A percentile compares a stretch with the other conserved stretches of the same genome.
Conservation (phyloP, 2,888 invertebrate species). For the Pegoplata infirma region DNA sequence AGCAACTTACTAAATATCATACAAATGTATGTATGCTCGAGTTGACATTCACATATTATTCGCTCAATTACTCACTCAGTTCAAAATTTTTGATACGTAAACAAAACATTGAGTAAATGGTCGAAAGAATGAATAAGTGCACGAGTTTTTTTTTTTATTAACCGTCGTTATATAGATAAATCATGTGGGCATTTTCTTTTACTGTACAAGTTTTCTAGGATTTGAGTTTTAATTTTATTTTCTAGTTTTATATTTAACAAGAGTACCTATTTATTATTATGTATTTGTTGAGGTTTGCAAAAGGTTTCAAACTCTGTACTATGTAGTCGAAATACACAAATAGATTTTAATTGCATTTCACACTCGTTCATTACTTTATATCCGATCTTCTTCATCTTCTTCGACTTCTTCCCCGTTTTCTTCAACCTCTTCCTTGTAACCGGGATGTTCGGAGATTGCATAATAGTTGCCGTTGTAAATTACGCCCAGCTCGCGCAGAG, state of each 20-base stretch:
- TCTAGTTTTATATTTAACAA: background rate
- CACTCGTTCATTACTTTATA: constrained; percentile 61
- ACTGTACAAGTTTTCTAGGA: constrained; percentile 45
- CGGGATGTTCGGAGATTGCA: constrained; percentile 96
- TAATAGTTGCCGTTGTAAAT: constrained; percentile 97
- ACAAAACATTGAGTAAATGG: too few relatives aligned
- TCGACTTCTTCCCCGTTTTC: constrained; percentile 90
- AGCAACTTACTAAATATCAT: too few relatives aligned
- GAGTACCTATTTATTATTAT: background rate
- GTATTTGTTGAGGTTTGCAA: constrained; percentile 27
- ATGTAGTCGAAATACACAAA: background rate
- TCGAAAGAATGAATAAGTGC: too few relatives aligned
- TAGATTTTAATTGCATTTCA: background rate
- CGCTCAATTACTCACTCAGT: too few relatives aligned
- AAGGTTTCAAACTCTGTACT: background rate
- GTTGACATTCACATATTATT: too few relatives aligned
- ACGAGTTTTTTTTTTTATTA: background rate
- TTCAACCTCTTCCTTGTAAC: constrained; percentile 93
- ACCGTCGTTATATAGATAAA: background rate
- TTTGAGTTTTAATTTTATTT: constrained; percentile 15
- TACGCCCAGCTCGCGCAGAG: constrained; percentile 92
- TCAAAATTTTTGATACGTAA: too few relatives aligned
- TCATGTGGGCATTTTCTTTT: background rate
- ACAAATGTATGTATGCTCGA: too few relatives aligned
- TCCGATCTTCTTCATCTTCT: constrained; percentile 82